phyloP scores from a whole-genome alignment of 2,797 vertebrate species.

The Sitta carolinensis region DNA sequence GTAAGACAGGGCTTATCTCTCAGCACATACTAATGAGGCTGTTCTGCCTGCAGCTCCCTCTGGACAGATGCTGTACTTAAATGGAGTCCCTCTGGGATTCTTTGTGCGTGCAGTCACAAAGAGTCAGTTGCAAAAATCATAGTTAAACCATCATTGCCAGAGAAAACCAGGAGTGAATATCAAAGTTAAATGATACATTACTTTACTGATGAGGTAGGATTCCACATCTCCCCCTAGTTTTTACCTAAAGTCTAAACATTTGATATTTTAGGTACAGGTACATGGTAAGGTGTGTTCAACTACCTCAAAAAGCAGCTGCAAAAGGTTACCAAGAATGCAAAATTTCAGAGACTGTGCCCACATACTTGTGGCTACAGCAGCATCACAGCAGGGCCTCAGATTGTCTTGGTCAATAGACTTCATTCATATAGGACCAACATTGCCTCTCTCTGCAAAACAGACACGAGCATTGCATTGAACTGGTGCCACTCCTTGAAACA shows the following conservation, averaged over 20 bases:
- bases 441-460: not conserved
- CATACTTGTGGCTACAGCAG: not conserved
- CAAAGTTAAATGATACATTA: not conserved
- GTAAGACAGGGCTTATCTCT: not conserved
- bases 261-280: not conserved
- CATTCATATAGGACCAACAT: not conserved
- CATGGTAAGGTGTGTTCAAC: not conserved
- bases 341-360: not conserved
- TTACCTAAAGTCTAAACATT: not conserved
- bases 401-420: not conserved
- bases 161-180: not conserved
- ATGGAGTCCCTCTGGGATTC: not conserved
- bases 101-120: not conserved
- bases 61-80: not conserved
- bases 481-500: not conserved
- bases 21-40: slow-evolving; percentile 1
- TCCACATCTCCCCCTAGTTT: not conserved
- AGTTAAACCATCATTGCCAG: not conserved
- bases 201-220: not conserved
- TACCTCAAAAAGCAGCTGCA: not conserved
- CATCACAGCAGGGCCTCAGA: not conserved
- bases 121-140: not conserved
- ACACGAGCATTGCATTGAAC: not conserved
- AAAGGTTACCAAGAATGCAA: not conserved
- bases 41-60: not conserved